Evolutionary conservation across 2,113 vertebrate species (phyloP).

Genomic region (Engraulis encrasicolus): DNA sequence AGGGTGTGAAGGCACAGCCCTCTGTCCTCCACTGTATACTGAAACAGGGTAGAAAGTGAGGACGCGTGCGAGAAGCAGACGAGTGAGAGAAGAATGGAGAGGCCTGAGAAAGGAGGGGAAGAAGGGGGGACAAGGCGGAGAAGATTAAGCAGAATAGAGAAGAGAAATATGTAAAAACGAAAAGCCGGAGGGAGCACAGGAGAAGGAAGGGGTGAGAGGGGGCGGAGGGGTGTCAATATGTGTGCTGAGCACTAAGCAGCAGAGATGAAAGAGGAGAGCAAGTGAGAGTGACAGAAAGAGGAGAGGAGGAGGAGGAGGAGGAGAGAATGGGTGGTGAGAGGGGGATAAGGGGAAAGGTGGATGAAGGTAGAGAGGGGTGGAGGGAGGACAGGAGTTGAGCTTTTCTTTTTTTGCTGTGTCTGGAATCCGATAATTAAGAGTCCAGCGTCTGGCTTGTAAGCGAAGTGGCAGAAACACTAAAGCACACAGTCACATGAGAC

Average conservation of each 20-base stretch:
- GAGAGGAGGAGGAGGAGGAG: neutral
- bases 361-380: slow-evolving; percentile 24
- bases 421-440: slow-evolving; percentile 25
- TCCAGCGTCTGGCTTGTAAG: slow-evolving; percentile 9
- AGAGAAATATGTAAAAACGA: slow-evolving; percentile 15
- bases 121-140: neutral
- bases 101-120: too few relatives aligned
- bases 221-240: slow-evolving; percentile 12
- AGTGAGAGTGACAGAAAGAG: neutral
- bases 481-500: neutral
- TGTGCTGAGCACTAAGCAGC: neutral
- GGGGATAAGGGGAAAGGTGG: slow-evolving; percentile 24
- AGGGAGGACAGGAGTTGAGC: neutral
- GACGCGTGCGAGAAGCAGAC: slow-evolving; percentile 10
- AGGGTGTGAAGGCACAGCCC: too few relatives aligned
- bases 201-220: too few relatives aligned
- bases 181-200: slow-evolving; percentile 27
- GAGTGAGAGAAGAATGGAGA: neutral
- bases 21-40: slow-evolving; percentile 52
- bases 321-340: slow-evolving; percentile 31
- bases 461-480: slow-evolving; percentile 19
- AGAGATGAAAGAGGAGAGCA: neutral
- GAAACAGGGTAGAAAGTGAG: neutral
- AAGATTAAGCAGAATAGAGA: slow-evolving; percentile 8
- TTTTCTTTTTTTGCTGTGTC: neutral